These are phyloP conservation scores for Parasteatoda lunata DNA, from an alignment of 2,888 invertebrate genomes.

Conservation along the genomic window DNA sequence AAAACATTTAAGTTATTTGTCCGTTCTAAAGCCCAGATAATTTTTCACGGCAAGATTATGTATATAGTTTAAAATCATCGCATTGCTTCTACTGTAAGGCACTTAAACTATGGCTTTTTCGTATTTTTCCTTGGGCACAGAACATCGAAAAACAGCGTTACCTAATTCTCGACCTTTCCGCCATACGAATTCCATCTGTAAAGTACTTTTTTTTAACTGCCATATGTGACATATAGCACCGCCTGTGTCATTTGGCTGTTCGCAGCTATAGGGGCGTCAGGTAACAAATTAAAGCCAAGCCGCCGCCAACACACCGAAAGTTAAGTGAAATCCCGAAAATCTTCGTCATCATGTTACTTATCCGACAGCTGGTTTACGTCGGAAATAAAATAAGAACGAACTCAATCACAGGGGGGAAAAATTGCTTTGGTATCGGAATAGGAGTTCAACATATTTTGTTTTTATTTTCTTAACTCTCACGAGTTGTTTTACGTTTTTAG, in stretches of 20 bases:
- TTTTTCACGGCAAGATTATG: too few relatives aligned
- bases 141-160: too few relatives aligned
- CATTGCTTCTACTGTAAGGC: too few relatives aligned
- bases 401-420: background rate
- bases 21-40: too few relatives aligned
- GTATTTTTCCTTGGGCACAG: too few relatives aligned
- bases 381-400: conserved; percentile 16
- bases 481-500: background rate
- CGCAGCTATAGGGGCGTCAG: conserved; percentile 37
- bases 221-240: background rate
- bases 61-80: too few relatives aligned
- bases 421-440: background rate
- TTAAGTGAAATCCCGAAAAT: conserved; percentile 7
- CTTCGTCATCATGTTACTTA: conserved; percentile 22
- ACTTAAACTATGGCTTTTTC: too few relatives aligned
- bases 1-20: too few relatives aligned
- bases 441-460: background rate
- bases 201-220: background rate
- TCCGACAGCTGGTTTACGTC: conserved; percentile 57
- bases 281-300: conserved; percentile 56
- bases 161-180: too few relatives aligned
- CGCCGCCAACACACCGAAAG: background rate
- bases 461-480: background rate
- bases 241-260: background rate
- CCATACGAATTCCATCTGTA: too few relatives aligned